These are phyloP conservation scores for Sceloporus undulatus DNA, from an alignment of 2,113 vertebrate genomes.

Conservation along the genomic window DNA sequence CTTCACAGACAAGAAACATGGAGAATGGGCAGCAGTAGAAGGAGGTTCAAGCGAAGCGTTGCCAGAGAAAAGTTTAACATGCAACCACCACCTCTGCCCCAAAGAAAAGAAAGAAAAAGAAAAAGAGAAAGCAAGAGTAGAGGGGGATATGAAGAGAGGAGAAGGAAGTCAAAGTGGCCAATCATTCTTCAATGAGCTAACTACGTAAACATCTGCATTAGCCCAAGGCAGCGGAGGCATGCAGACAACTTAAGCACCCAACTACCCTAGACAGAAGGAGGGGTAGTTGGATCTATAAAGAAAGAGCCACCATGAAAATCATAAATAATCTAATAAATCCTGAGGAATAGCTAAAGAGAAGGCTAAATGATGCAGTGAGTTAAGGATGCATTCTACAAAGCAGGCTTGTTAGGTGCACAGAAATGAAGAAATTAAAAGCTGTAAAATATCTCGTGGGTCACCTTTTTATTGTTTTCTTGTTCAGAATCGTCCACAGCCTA, in stretches of 20 bases:
- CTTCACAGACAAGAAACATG: conserved; percentile 43
- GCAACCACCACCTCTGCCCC: conserved; percentile 38
- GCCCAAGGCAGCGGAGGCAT: conserved; percentile 30
- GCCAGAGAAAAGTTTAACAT: conserved; percentile 62
- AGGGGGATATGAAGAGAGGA: conserved; percentile 43
- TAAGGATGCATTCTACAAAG: conserved; percentile 22
- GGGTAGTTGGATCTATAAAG: conserved; percentile 4
- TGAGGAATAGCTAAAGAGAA: background rate
- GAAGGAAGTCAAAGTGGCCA: conserved; percentile 33
- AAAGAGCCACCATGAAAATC: conserved; percentile 24
- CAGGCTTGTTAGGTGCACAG: conserved; percentile 24
- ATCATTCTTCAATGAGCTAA: conserved; percentile 2
- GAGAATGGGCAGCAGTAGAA: conserved; percentile 26
- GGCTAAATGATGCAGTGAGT: background rate
- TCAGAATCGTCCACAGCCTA: conserved; percentile 92
- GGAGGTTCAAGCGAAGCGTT: conserved; percentile 54
- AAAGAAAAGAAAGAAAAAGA: conserved; percentile 47
- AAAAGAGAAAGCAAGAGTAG: conserved; percentile 48
- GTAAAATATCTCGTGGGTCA: conserved; percentile 70
- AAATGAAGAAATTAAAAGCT: conserved; percentile 52
- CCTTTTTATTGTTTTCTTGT: conserved; percentile 97
- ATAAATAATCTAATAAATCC: conserved; percentile 24
- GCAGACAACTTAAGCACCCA: background rate
- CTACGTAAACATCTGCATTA: background rate
- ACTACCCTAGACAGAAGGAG: background rate